These are phyloP conservation scores for Dendrocincla tyrannina DNA, from an alignment of 2,797 vertebrate genomes.

Conservation along the genomic window DNA sequence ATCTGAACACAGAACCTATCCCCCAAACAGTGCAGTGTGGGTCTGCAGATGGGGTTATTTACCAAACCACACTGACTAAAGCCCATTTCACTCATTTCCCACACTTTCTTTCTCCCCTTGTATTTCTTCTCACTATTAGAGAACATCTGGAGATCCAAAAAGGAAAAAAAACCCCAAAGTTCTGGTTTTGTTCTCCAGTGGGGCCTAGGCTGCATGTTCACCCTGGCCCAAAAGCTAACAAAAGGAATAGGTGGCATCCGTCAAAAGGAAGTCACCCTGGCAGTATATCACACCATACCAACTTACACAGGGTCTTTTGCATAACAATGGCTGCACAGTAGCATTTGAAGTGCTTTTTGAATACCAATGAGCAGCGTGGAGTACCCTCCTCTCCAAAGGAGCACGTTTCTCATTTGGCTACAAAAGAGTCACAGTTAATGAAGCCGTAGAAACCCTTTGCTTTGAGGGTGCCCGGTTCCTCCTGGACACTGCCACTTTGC, in stretches of 20 bases:
- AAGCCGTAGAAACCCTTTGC: background rate
- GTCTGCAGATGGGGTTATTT: background rate
- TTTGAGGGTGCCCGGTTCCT: background rate
- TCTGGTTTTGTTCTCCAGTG: background rate
- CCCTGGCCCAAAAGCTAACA: constrained; percentile 15
- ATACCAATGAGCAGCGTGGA: constrained; percentile 60
- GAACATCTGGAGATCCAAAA: constrained; percentile 14
- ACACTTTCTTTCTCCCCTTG: background rate
- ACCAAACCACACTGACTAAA: background rate
- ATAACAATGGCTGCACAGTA: constrained; percentile 66
- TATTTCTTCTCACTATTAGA: background rate
- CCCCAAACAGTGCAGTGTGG: background rate
- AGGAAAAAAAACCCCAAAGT: background rate
- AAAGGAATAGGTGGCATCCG: constrained; percentile 61
- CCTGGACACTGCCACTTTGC: background rate
- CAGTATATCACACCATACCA: constrained; percentile 29
- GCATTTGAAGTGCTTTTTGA: constrained; percentile 53
- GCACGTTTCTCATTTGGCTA: constrained; percentile 10
- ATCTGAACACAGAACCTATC: background rate
- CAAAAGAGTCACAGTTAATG: background rate
- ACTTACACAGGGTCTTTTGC: constrained; percentile 56
- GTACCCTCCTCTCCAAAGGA: constrained; percentile 21
- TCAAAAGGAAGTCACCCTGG: constrained; percentile 58
- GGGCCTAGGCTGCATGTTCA: background rate
- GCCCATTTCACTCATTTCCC: background rate